Conservation (phyloP, 2,797 vertebrate genomes). For the Tapera naevia region DNA sequence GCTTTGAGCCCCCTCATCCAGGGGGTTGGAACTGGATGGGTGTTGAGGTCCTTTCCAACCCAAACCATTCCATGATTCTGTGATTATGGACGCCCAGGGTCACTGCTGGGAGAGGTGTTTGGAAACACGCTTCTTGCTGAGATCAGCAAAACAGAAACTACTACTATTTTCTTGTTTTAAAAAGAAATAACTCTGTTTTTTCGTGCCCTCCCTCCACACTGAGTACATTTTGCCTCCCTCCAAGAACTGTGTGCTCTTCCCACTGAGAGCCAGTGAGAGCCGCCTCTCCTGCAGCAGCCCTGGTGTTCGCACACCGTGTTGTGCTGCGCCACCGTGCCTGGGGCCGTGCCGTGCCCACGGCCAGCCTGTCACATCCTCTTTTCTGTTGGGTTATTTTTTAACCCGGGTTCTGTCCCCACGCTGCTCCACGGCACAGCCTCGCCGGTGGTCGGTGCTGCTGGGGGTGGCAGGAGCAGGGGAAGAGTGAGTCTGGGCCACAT, state of each 20-base stretch:
- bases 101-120: neutral
- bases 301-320: rapidly evolving
- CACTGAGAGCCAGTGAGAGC: too few relatives aligned
- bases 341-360: neutral
- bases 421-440: rapidly evolving
- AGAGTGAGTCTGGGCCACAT: rapidly evolving
- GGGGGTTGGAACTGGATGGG: too few relatives aligned
- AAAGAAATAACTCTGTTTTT: neutral
- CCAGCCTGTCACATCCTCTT: neutral
- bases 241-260: neutral
- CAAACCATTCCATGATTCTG: too few relatives aligned
- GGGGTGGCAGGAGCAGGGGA: neutral
- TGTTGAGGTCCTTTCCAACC: too few relatives aligned
- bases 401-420: rapidly evolving
- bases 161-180: neutral
- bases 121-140: neutral
- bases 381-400: neutral
- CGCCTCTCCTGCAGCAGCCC: rapidly evolving
- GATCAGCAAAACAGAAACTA: conserved; percentile 24
- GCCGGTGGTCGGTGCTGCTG: rapidly evolving
- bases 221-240: neutral
- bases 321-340: rapidly evolving
- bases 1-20: too few relatives aligned
- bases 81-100: neutral
- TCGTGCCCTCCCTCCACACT: neutral